These are phyloP conservation scores for Rhombomys opimus DNA, from an alignment of 2,113 vertebrate species.

Conservation along the genomic window DNA sequence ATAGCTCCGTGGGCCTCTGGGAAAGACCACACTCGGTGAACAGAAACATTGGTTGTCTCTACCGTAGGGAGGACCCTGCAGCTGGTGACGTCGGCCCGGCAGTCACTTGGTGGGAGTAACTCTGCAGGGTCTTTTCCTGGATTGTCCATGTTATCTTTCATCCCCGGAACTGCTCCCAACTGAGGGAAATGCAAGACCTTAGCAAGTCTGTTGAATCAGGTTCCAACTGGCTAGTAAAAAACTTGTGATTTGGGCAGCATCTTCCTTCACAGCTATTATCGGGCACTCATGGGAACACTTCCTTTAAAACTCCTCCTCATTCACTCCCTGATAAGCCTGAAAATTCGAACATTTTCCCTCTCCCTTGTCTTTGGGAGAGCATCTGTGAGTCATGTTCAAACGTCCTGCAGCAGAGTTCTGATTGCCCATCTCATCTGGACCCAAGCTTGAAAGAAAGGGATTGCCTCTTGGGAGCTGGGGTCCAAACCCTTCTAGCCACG, in stretches of 20 bases:
- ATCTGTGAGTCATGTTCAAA: background rate
- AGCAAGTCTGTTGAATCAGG: background rate
- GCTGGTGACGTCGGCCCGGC: background rate
- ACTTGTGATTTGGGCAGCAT: background rate
- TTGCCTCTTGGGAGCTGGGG: background rate
- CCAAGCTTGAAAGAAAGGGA: background rate
- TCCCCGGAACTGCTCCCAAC: background rate
- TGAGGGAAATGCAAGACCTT: background rate
- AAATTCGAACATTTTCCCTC: background rate
- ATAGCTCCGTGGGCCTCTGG: background rate
- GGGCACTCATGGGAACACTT: background rate
- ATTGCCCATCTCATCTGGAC: background rate
- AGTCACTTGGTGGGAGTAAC: background rate
- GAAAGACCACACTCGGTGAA: background rate
- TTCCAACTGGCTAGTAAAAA: background rate
- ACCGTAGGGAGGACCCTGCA: background rate
- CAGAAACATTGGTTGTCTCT: background rate
- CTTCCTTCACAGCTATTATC: background rate
- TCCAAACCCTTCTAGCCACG: background rate
- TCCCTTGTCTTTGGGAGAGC: background rate
- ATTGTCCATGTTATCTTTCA: background rate
- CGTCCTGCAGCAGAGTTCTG: background rate
- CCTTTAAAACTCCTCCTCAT: background rate
- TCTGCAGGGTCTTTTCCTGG: background rate
- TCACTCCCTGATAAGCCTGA: background rate